Conservation (phyloP, 2,113 vertebrate genomes). For the Nycticorax nycticorax region DNA sequence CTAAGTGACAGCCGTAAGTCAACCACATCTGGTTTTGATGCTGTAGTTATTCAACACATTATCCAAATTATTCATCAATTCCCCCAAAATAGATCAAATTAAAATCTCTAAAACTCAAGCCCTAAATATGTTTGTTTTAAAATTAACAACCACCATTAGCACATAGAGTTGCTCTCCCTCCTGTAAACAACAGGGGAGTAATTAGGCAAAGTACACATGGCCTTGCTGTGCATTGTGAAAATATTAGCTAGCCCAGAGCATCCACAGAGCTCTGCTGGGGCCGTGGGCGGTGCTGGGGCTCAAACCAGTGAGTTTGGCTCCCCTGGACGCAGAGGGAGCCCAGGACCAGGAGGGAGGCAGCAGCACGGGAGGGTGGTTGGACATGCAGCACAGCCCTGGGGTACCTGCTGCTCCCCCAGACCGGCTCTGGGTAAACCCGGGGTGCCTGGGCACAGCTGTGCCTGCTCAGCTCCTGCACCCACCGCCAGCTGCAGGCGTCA, state of each 20-base stretch:
- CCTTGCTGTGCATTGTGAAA: not conserved
- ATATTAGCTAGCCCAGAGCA: not conserved
- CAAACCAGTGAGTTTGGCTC: not conserved
- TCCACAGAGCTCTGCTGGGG: not conserved
- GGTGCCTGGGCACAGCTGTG: fast-evolving
- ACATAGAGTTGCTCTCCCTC: not conserved
- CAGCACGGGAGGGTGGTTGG: not conserved
- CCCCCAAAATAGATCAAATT: not conserved
- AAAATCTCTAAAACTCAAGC: not conserved
- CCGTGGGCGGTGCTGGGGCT: not conserved
- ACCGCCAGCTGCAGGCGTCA: not conserved
- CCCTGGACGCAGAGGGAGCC: fast-evolving
- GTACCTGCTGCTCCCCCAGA: not conserved
- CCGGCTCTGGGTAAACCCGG: fast-evolving
- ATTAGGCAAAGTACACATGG: not conserved
- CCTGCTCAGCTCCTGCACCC: not conserved
- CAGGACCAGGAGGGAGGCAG: not conserved
- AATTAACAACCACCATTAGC: not conserved
- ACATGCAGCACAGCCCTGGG: not conserved
- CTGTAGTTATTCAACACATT: not conserved
- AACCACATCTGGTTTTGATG: not conserved
- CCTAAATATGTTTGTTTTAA: not conserved
- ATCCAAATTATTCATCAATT: not conserved
- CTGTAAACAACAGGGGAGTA: not conserved
- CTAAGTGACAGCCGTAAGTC: not conserved